Percentiles rank a stretch among this genome's conserved stretches.
phyloP scores from a whole-genome alignment of 1,140 invertebrate genomes.

The Plodia interpunctella region DNA sequence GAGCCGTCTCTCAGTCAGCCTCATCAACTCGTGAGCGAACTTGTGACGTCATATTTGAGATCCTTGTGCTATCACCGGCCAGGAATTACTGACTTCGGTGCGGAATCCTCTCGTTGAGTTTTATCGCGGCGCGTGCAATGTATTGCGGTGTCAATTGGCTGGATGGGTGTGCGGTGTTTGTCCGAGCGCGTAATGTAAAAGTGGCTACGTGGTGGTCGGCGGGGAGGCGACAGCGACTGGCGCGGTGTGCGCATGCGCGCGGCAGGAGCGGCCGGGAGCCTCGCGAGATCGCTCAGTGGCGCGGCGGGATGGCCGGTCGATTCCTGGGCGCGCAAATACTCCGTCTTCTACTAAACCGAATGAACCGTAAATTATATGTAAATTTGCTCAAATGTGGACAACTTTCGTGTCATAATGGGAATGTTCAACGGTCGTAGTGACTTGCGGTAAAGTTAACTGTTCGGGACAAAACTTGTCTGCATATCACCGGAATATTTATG shows the following conservation, averaged over 20 bases:
- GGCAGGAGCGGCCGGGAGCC: constrained; percentile 41
- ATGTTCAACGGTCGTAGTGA: constrained; percentile 3
- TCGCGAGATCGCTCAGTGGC: constrained; percentile 60
- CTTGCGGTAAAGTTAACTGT: background rate
- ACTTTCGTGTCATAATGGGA: background rate
- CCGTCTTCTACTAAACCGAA: constrained; percentile 30
- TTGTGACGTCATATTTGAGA: constrained; percentile 37
- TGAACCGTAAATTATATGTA: constrained; percentile 31
- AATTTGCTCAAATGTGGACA: constrained; percentile 4
- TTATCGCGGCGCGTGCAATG: constrained; percentile 14
- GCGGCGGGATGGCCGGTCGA: constrained; percentile 67
- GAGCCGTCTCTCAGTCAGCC: constrained; percentile 3
- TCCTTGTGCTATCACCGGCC: constrained; percentile 24
- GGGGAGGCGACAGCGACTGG: constrained; percentile 17
- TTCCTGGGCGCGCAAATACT: constrained; percentile 51
- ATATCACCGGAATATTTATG: constrained; percentile 9
- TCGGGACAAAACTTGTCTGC: background rate
- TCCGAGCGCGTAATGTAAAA: constrained; percentile 18
- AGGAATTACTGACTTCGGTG: constrained; percentile 12
- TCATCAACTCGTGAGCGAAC: constrained; percentile 16
- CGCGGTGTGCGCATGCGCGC: constrained; percentile 56
- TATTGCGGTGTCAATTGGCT: constrained; percentile 14
- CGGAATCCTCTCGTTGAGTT: background rate
- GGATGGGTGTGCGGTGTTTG: constrained; percentile 6
- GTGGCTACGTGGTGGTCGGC: constrained; percentile 23